Percentiles rank a stretch among this genome's conserved stretches.
phyloP scores from a whole-genome alignment of 2,888 invertebrate species.

The Apotomis capreana region DNA sequence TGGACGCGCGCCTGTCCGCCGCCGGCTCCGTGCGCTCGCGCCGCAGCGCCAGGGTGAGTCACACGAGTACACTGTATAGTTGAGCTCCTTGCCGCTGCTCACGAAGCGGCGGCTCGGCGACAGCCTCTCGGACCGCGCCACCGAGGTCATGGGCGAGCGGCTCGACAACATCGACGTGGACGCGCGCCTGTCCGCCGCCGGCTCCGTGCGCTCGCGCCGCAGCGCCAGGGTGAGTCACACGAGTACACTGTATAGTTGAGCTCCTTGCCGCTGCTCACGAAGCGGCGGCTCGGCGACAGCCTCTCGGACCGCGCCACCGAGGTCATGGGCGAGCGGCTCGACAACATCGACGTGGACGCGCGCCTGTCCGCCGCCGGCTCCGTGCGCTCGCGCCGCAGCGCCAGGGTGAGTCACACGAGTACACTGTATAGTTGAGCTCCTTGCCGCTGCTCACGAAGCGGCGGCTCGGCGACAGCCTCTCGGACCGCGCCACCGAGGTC shows the following conservation, averaged over 20 bases:
- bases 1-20: slow-evolving; percentile 56
- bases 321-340: slow-evolving; percentile 54
- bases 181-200: slow-evolving; percentile 55
- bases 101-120: slow-evolving; percentile 69
- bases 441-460: slow-evolving; percentile 84
- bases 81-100: slow-evolving; percentile 86
- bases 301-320: slow-evolving; percentile 62
- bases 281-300: slow-evolving; percentile 62
- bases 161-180: slow-evolving; percentile 55
- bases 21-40: slow-evolving; percentile 62
- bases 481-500: slow-evolving; percentile 60
- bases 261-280: slow-evolving; percentile 85
- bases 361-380: slow-evolving; percentile 59
- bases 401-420: slow-evolving; percentile 60
- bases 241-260: too few relatives aligned
- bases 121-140: slow-evolving; percentile 59
- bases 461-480: slow-evolving; percentile 58
- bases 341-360: slow-evolving; percentile 55
- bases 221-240: slow-evolving; percentile 61
- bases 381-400: slow-evolving; percentile 61
- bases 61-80: too few relatives aligned
- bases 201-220: slow-evolving; percentile 62
- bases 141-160: slow-evolving; percentile 58
- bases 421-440: too few relatives aligned
- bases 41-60: slow-evolving; percentile 61